Conservation (phyloP, 2,888 invertebrate genomes). For the Thecophora atra region DNA sequence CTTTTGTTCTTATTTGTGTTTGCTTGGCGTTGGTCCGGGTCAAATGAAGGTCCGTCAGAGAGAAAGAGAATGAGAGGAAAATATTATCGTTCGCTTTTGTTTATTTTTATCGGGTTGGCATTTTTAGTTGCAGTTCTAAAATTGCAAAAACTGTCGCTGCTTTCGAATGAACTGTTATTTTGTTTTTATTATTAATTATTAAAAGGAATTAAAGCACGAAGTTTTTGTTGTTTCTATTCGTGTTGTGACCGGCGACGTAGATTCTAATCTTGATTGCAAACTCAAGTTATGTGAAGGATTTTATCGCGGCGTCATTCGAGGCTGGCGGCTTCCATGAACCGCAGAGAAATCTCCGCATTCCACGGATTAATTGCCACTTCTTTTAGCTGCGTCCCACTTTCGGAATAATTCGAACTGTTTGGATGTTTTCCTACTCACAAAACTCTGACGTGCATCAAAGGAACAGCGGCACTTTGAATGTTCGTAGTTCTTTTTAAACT, state of each 20-base stretch:
- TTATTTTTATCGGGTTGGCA: conserved; percentile 17
- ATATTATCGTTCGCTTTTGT: conserved; percentile 32
- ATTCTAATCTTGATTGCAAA: conserved; percentile 32
- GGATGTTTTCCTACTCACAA: too few species aligned
- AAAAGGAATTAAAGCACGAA: too few species aligned
- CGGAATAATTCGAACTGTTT: neutral
- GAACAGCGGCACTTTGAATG: too few species aligned
- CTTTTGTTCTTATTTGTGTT: neutral
- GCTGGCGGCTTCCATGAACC: neutral
- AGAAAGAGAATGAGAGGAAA: conserved; percentile 3
- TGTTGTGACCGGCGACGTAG: neutral
- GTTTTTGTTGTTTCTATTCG: conserved; percentile 2
- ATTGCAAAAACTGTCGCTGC: neutral
- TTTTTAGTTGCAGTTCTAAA: too few species aligned
- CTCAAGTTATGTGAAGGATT: conserved; percentile 31
- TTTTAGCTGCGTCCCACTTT: too few species aligned
- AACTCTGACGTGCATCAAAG: too few species aligned
- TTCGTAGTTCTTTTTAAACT: too few species aligned
- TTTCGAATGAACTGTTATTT: neutral
- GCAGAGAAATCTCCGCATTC: neutral
- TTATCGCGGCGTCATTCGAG: conserved; percentile 15
- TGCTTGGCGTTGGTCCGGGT: neutral
- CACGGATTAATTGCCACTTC: neutral
- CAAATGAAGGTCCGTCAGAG: neutral
- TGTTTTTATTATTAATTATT: neutral